Evolutionary conservation across 2,888 invertebrate species (phyloP).

Genomic region (Leptopilina syphax): DNA sequence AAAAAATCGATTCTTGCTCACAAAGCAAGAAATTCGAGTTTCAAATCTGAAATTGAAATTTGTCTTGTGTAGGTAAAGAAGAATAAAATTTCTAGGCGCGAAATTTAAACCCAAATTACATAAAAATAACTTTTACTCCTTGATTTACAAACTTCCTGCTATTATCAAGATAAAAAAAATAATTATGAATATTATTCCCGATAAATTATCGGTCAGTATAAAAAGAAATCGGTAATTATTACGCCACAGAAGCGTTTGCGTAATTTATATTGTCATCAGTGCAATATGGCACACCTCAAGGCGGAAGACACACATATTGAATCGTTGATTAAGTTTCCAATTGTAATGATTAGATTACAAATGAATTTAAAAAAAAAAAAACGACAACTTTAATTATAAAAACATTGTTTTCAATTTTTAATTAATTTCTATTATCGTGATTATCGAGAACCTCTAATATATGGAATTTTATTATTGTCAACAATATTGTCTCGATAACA

Average conservation of each 20-base stretch:
- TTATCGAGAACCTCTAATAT: not conserved
- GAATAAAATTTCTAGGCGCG: no score
- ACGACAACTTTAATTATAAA: not conserved
- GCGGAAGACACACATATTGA: not conserved
- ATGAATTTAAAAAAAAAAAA: not conserved
- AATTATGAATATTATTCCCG: not conserved
- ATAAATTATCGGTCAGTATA: not conserved
- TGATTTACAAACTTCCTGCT: no score
- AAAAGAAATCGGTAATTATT: not conserved
- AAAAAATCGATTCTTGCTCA: no score
- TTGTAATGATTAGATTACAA: constrained; percentile 1
- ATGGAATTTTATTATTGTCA: not conserved
- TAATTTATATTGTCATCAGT: constrained; percentile 10
- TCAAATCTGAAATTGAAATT: no score
- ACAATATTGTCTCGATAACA: no score
- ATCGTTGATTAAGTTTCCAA: not conserved
- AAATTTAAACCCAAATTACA: no score
- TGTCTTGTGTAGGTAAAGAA: no score
- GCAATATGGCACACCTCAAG: constrained; percentile 23
- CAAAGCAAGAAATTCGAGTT: no score
- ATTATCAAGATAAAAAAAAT: not conserved
- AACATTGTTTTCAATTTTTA: not conserved
- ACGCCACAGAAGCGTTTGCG: not conserved
- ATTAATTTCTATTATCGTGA: not conserved
- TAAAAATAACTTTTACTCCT: no score